Percentiles rank a stretch among this genome's conserved stretches.
phyloP scores from a whole-genome alignment of 2,888 invertebrate species.

The Empis stercorea region DNA sequence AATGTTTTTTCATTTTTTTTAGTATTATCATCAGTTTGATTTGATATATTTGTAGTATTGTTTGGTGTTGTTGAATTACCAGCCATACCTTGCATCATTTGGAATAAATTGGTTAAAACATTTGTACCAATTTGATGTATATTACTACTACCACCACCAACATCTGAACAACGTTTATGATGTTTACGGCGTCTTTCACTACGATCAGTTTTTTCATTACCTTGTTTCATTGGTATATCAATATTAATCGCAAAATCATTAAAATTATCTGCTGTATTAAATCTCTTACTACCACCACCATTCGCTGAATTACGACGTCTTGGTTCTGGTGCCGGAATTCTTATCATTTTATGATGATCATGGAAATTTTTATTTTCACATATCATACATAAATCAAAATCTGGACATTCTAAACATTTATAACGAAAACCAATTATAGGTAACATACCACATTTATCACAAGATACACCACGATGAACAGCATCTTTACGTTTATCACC shows the following conservation, averaged over 20 bases:
- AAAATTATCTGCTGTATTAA: not conserved
- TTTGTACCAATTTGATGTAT: conserved; percentile 15
- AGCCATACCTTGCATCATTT: conserved; percentile 26
- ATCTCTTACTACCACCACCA: too few relatives aligned
- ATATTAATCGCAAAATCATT: not conserved
- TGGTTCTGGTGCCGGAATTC: conserved; percentile 39
- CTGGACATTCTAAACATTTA: conserved; percentile 68
- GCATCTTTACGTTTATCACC: conserved; percentile 11
- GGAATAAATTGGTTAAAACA: conserved; percentile 20
- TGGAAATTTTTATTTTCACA: conserved; percentile 62
- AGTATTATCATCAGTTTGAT: conserved; percentile 11
- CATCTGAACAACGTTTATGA: not conserved
- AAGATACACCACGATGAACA: conserved; percentile 48
- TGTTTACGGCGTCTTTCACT: not conserved
- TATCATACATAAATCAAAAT: conserved; percentile 65
- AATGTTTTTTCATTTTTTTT: conserved; percentile 2
- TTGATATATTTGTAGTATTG: conserved; percentile 1
- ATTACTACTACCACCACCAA: not conserved
- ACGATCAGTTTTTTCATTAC: not conserved
- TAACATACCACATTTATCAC: conserved; percentile 55
- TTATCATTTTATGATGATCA: conserved; percentile 65
- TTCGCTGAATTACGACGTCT: not conserved
- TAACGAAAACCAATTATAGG: conserved; percentile 64
- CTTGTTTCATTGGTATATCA: not conserved
- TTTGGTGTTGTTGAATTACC: conserved; percentile 17